Percentiles rank a stretch among this genome's conserved stretches.
These are phyloP conservation scores for Saccostrea cuccullata DNA, from an alignment of 1,140 invertebrate species.

Conservation along the genomic window DNA sequence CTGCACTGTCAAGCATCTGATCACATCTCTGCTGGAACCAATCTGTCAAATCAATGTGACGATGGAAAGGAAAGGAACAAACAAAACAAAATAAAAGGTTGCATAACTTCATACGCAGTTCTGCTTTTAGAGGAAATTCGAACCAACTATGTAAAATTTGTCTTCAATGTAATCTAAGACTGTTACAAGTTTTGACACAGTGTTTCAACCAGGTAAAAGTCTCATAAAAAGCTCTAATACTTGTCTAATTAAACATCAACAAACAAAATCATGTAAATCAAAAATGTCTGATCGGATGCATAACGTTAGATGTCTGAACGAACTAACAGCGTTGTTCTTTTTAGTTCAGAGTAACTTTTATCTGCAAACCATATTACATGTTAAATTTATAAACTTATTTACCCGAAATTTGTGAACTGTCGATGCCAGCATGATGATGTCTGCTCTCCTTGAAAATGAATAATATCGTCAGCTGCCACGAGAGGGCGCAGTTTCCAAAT, in stretches of 20 bases:
- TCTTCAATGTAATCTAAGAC: background rate
- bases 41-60: background rate
- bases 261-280: background rate
- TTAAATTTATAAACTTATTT: background rate
- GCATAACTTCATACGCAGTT: no score
- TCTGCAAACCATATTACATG: background rate
- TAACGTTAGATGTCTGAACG: background rate
- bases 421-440: constrained; percentile 21
- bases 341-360: background rate
- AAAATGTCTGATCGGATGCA: background rate
- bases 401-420: constrained; percentile 23
- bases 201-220: background rate
- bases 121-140: background rate
- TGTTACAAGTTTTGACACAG: background rate
- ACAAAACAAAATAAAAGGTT: background rate
- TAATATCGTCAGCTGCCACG: background rate
- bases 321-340: background rate
- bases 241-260: background rate
- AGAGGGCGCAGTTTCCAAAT: background rate
- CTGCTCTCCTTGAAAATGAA: background rate
- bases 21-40: background rate
- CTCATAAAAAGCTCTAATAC: background rate
- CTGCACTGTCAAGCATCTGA: background rate
- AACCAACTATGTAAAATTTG: background rate
- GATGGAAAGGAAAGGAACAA: background rate